Conservation (phyloP, 2,113 vertebrate genomes). For the Stigmatopora argus region DNA sequence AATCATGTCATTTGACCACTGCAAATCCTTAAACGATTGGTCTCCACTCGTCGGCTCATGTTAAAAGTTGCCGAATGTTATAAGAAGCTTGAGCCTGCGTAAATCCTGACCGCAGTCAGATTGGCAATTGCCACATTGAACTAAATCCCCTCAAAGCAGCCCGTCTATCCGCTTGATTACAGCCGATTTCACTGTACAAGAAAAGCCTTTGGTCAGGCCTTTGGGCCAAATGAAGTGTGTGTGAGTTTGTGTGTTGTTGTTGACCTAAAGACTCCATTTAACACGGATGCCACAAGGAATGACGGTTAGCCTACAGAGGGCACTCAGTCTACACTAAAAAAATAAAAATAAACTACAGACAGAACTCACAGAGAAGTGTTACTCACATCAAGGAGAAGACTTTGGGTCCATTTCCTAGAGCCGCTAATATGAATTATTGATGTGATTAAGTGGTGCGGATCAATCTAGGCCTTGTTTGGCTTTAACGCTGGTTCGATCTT, state of each 20-base stretch:
- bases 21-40: conserved; percentile 6
- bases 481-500: conserved; percentile 46
- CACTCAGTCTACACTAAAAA: conserved; percentile 1
- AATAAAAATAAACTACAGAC: conserved; percentile 15
- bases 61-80: conserved; percentile 18
- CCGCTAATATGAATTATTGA: conserved; percentile 36
- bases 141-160: conserved; percentile 52
- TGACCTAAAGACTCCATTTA: conserved; percentile 42
- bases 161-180: conserved; percentile 59
- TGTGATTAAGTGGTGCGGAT: conserved; percentile 29
- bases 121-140: conserved; percentile 48
- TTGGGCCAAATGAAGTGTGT: conserved; percentile 11
- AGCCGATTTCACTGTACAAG: conserved; percentile 45
- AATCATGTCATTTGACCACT: background rate
- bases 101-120: conserved; percentile 55
- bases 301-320: conserved; percentile 15
- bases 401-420: conserved; percentile 16
- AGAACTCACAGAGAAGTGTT: conserved; percentile 9
- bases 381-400: background rate
- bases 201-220: conserved; percentile 31
- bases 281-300: conserved; percentile 16
- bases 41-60: conserved; percentile 13
- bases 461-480: conserved; percentile 51
- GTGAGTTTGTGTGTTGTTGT: background rate
- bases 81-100: conserved; percentile 13